Conservation (phyloP, 2,888 invertebrate species). For the Lordiphosa fenestrarum region DNA sequence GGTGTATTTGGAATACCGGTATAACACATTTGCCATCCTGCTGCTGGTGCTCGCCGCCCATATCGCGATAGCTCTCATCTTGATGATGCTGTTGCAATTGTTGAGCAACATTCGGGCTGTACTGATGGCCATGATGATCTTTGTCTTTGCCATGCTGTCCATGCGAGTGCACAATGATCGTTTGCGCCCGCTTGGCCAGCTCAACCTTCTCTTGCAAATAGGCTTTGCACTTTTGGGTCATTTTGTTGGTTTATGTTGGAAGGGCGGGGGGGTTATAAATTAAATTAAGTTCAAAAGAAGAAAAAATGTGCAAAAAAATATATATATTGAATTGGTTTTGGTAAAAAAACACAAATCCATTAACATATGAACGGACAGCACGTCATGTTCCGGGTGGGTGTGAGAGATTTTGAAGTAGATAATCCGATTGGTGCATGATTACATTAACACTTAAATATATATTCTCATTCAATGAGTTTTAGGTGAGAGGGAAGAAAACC, state of each 20-base stretch:
- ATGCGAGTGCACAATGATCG: constrained; percentile 78
- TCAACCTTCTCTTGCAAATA: constrained; percentile 80
- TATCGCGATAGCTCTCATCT: constrained; percentile 80
- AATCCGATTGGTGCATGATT: not conserved
- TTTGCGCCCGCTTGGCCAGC: constrained; percentile 77
- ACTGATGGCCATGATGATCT: constrained; percentile 65
- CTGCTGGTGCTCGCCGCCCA: constrained; percentile 61
- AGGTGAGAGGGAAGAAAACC: too few relatives aligned
- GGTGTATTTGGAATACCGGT: constrained; percentile 79
- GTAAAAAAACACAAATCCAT: constrained; percentile 24
- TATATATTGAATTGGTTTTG: constrained; percentile 15
- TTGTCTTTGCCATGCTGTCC: constrained; percentile 68
- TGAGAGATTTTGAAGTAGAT: constrained; percentile 7
- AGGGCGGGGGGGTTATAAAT: constrained; percentile 40
- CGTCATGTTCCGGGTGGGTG: constrained; percentile 24
- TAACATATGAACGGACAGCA: constrained; percentile 27
- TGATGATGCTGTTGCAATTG: constrained; percentile 67
- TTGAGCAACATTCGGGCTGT: constrained; percentile 71
- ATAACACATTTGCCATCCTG: constrained; percentile 76
- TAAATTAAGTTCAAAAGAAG: constrained; percentile 42
- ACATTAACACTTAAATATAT: too few relatives aligned
- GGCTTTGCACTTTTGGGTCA: constrained; percentile 66
- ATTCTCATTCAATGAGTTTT: too few relatives aligned
- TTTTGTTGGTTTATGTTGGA: constrained; percentile 13
- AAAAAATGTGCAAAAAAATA: constrained; percentile 12